A percentile compares a stretch with the other conserved stretches of the same genome.
These are phyloP conservation scores for Morpho helenor DNA, from an alignment of 2,888 invertebrate genomes.

Conservation along the genomic window DNA sequence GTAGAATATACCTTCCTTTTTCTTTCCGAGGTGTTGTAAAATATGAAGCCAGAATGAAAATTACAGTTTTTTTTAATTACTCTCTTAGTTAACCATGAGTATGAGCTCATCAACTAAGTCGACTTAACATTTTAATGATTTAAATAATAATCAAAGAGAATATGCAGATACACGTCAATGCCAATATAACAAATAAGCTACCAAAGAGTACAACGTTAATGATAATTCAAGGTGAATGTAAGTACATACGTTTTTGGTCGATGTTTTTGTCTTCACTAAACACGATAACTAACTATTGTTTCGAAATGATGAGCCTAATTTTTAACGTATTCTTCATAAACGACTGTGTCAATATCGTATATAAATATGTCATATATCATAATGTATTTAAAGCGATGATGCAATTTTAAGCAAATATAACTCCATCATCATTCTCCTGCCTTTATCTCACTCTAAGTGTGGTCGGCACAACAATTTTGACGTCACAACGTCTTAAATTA, in stretches of 20 bases:
- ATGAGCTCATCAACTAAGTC: too few relatives aligned
- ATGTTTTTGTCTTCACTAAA: not conserved
- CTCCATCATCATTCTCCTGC: too few relatives aligned
- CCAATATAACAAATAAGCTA: not conserved
- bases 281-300: conserved; percentile 5
- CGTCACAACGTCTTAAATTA: too few relatives aligned
- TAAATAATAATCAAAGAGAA: not conserved
- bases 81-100: too few relatives aligned
- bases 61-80: too few relatives aligned
- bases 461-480: too few relatives aligned
- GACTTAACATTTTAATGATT: too few relatives aligned
- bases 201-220: not conserved
- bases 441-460: too few relatives aligned
- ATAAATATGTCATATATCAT: not conserved
- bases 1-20: too few relatives aligned
- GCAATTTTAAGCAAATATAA: not conserved
- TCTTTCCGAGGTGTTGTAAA: too few relatives aligned
- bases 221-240: conserved; percentile 5
- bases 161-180: not conserved
- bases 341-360: not conserved
- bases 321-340: conserved; percentile 6
- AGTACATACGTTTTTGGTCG: not conserved
- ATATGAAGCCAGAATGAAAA: too few relatives aligned
- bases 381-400: not conserved
- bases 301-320: conserved; percentile 1